phyloP scores from a whole-genome alignment of 2,113 vertebrate species.

The Rissa tridactyla region DNA sequence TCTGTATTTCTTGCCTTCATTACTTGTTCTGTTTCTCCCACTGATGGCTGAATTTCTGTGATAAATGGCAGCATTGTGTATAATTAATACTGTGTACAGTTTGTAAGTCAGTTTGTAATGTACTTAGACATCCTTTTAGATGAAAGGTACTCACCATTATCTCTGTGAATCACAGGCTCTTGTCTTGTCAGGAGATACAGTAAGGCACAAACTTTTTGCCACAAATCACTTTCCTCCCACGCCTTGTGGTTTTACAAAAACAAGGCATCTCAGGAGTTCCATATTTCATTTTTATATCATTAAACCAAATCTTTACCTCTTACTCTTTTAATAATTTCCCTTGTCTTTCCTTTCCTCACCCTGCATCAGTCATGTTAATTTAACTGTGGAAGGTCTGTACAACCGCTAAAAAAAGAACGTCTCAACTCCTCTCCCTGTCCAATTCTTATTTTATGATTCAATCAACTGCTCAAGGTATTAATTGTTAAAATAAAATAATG shows the following conservation, averaged over 20 bases:
- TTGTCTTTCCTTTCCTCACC: not conserved
- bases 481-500: not conserved
- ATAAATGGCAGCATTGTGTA: not conserved
- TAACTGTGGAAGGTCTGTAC: not conserved
- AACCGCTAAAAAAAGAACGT: not conserved
- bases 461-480: not conserved
- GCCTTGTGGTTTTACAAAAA: not conserved
- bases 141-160: not conserved
- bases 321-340: not conserved
- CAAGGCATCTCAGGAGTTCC: not conserved
- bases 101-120: constrained; percentile 9
- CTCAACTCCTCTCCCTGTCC: not conserved
- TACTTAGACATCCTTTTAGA: not conserved
- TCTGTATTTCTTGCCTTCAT: not conserved
- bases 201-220: not conserved
- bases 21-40: not conserved
- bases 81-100: not conserved
- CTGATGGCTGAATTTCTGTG: not conserved
- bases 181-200: not conserved
- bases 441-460: not conserved
- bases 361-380: not conserved
- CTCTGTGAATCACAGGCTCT: not conserved
- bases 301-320: not conserved
- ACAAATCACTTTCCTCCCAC: not conserved
- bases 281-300: not conserved